A percentile compares a stretch with the other conserved stretches of the same genome.
Evolutionary conservation across 1,140 invertebrate genomes (phyloP).

Genomic region (Brachionus rotundiformis): DNA sequence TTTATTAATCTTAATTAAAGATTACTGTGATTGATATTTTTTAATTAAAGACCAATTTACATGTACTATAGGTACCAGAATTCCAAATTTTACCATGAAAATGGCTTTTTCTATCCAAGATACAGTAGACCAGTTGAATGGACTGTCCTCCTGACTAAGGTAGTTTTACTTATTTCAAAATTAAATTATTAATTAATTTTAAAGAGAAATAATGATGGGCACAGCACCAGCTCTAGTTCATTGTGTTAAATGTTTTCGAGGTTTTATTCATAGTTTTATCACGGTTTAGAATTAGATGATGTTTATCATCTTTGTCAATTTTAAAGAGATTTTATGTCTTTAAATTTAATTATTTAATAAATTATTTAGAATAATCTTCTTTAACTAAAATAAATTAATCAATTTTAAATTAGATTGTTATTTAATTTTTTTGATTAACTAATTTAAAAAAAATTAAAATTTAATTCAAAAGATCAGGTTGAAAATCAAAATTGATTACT

Average conservation of each 20-base stretch:
- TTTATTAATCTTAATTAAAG: too few species aligned
- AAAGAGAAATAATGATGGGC: not conserved
- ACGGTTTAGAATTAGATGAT: not conserved
- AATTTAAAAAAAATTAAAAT: too few species aligned
- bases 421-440: too few species aligned
- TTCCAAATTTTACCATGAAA: conserved; percentile 28
- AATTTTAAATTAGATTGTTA: too few species aligned
- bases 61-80: conserved; percentile 7
- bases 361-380: too few species aligned
- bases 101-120: conserved; percentile 29
- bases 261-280: not conserved
- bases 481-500: too few species aligned
- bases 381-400: too few species aligned
- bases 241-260: not conserved
- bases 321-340: not conserved
- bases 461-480: too few species aligned
- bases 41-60: not conserved
- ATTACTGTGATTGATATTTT: too few species aligned
- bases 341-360: not conserved
- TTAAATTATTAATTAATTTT: not conserved
- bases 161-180: not conserved
- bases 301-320: not conserved
- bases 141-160: not conserved
- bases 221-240: not conserved
- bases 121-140: not conserved